Percentiles rank a stretch among this genome's conserved stretches.
phyloP scores from a whole-genome alignment of 2,888 invertebrate species.

The Antitype chi region DNA sequence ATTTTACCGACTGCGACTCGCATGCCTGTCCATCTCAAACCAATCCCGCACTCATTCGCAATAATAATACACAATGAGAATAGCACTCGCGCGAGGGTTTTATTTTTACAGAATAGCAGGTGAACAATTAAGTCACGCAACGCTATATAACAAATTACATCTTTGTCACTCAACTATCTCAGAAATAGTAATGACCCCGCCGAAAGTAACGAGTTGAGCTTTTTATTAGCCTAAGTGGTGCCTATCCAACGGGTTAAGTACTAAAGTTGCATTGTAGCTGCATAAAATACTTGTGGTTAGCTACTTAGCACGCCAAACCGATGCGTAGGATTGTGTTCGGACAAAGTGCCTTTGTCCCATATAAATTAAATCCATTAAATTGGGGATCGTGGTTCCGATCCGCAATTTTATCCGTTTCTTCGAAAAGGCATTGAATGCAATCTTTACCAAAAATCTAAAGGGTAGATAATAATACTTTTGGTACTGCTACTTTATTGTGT shows the following conservation, averaged over 20 bases:
- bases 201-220: neutral
- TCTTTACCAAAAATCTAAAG: neutral
- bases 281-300: slow-evolving; percentile 2
- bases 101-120: slow-evolving; percentile 14
- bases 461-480: neutral
- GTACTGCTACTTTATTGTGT: neutral
- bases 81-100: neutral
- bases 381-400: neutral
- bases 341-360: too few relatives aligned
- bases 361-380: neutral
- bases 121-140: neutral
- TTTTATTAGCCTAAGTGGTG: neutral
- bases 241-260: neutral
- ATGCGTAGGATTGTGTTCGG: neutral
- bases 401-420: neutral
- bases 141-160: neutral
- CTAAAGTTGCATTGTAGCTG: neutral
- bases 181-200: neutral
- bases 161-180: slow-evolving; percentile 1
- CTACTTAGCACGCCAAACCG: neutral
- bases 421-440: neutral
- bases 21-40: neutral
- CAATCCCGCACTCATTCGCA: neutral
- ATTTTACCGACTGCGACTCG: neutral
- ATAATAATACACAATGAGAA: slow-evolving; percentile 16